These are phyloP conservation scores for Lipotes vexillifer DNA, from an alignment of 2,113 vertebrate genomes.

Conservation along the genomic window DNA sequence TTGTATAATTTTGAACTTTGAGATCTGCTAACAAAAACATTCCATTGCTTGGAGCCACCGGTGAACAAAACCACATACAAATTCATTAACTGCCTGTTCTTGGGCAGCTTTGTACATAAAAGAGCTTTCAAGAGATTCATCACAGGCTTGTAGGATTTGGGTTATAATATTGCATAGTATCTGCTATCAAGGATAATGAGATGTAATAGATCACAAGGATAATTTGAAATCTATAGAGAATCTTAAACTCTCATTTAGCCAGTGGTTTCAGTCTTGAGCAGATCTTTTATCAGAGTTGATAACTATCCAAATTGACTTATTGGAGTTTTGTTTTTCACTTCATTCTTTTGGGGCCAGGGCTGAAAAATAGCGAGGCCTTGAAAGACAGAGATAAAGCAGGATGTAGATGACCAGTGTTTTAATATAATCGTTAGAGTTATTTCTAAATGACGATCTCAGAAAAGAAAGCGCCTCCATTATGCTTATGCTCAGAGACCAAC, in stretches of 20 bases:
- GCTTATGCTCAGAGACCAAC: not conserved
- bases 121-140: not conserved
- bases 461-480: not conserved
- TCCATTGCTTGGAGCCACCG: not conserved
- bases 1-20: not conserved
- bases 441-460: not conserved
- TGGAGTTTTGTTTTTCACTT: constrained; percentile 44
- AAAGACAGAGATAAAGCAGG: not conserved
- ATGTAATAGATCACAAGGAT: constrained; percentile 3
- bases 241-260: constrained; percentile 37
- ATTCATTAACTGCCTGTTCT: not conserved
- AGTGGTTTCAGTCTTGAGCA: constrained; percentile 24
- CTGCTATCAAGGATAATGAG: not conserved
- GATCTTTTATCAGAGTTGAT: constrained; percentile 34
- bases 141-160: not conserved
- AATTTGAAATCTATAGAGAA: constrained; percentile 49
- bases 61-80: not conserved
- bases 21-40: not conserved
- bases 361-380: not conserved
- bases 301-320: constrained; percentile 47
- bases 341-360: not conserved
- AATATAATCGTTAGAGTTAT: not conserved
- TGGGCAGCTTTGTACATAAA: not conserved
- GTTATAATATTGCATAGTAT: not conserved
- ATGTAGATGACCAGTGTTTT: not conserved